A percentile compares a stretch with the other conserved stretches of the same genome.
Conservation (phyloP, 2,888 invertebrate genomes). For the Brachyptera risi region DNA sequence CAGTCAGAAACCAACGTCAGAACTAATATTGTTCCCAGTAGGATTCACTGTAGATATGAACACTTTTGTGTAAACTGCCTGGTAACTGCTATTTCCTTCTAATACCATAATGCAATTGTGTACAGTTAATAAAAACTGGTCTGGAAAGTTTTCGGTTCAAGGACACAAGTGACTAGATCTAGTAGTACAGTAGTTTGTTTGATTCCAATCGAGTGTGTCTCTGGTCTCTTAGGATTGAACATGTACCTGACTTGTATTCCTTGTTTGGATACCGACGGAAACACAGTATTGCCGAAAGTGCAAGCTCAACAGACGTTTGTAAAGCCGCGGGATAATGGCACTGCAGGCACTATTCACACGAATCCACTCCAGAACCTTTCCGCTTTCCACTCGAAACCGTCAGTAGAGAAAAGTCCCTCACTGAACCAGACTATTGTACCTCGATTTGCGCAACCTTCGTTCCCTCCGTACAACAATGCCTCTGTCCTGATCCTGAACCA, state of each 20-base stretch:
- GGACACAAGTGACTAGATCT: constrained; percentile 8
- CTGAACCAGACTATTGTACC: constrained; percentile 36
- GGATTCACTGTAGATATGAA: no score
- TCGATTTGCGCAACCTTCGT: constrained; percentile 35
- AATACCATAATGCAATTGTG: constrained; percentile 4
- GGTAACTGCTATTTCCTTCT: constrained; percentile 11
- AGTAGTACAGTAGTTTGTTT: background rate
- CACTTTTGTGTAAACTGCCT: no score
- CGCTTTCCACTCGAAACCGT: background rate
- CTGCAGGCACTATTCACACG: constrained; percentile 22
- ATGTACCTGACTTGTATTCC: constrained; percentile 40
- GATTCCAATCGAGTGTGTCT: constrained; percentile 24
- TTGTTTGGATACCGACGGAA: constrained; percentile 37
- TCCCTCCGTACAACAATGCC: constrained; percentile 23
- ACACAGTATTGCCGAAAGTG: constrained; percentile 33
- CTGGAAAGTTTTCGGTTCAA: constrained; percentile 7
- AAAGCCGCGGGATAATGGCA: constrained; percentile 28
- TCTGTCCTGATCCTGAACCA: constrained; percentile 23
- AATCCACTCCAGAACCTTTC: constrained; percentile 25
- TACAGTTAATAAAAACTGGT: constrained; percentile 1
- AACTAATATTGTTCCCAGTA: no score
- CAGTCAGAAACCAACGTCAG: no score
- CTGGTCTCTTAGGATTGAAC: constrained; percentile 37
- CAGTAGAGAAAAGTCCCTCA: constrained; percentile 32
- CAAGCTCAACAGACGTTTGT: constrained; percentile 36